These are phyloP conservation scores for Sminthopsis crassicaudata DNA, from an alignment of 2,113 vertebrate genomes.

Conservation along the genomic window DNA sequence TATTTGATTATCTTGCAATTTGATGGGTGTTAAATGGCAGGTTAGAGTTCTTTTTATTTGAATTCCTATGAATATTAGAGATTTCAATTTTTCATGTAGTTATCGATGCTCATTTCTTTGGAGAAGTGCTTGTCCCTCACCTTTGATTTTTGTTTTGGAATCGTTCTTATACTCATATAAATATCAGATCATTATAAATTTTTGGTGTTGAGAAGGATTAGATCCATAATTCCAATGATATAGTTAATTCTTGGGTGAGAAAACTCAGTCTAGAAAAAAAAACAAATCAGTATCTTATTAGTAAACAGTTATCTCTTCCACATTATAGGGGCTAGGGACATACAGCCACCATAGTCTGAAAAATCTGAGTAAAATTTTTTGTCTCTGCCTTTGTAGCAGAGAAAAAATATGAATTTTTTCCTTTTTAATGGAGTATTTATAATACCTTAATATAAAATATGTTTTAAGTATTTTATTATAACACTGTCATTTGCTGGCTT, in stretches of 20 bases:
- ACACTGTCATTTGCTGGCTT: too few relatives aligned
- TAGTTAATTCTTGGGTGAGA: background rate
- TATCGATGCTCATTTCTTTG: background rate
- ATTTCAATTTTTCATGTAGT: background rate
- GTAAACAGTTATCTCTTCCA: background rate
- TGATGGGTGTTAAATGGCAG: background rate
- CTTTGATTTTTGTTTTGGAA: background rate
- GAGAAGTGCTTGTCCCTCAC: background rate
- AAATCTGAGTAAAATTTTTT: too few relatives aligned
- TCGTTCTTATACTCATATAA: background rate
- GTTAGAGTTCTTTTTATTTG: background rate
- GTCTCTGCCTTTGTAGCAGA: too few relatives aligned
- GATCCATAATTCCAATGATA: background rate
- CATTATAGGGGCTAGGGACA: too few relatives aligned
- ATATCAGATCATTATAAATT: background rate
- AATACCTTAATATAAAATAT: too few relatives aligned
- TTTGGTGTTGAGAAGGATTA: background rate
- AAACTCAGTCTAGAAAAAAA: background rate
- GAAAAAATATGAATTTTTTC: too few relatives aligned
- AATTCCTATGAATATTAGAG: background rate
- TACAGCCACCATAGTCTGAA: too few relatives aligned
- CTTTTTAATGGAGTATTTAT: too few relatives aligned
- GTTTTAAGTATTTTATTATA: too few relatives aligned
- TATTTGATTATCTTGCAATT: background rate
- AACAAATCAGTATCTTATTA: background rate